These are phyloP conservation scores for Rhinoraja longicauda DNA, from an alignment of 2,797 vertebrate species.

Conservation along the genomic window DNA sequence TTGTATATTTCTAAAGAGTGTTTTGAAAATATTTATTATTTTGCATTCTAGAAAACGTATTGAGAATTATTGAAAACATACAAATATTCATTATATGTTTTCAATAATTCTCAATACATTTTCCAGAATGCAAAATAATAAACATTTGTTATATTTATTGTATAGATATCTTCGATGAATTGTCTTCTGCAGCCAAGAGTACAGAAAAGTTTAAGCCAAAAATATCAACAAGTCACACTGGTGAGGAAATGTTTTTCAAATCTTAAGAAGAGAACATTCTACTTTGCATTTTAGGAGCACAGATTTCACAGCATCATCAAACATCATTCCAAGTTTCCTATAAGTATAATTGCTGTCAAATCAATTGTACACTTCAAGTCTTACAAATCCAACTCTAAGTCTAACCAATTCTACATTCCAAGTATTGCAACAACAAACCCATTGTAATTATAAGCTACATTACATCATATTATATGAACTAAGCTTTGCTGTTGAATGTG, in stretches of 20 bases:
- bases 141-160: background rate
- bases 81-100: background rate
- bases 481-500: background rate
- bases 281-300: background rate
- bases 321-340: background rate
- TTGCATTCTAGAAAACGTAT: background rate
- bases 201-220: background rate
- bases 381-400: background rate
- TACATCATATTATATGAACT: background rate
- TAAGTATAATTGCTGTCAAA: background rate
- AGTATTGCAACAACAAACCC: background rate
- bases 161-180: background rate
- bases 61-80: background rate
- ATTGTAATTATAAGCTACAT: background rate
- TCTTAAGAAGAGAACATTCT: background rate
- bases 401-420: background rate
- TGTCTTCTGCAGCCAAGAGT: background rate
- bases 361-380: background rate
- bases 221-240: background rate
- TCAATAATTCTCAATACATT: background rate
- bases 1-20: background rate
- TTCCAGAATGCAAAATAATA: background rate
- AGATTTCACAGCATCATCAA: background rate
- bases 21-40: background rate
- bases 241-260: constrained; percentile 4